Evolutionary conservation across 2,888 invertebrate species (phyloP).

Genomic region (Chesias legatella): DNA sequence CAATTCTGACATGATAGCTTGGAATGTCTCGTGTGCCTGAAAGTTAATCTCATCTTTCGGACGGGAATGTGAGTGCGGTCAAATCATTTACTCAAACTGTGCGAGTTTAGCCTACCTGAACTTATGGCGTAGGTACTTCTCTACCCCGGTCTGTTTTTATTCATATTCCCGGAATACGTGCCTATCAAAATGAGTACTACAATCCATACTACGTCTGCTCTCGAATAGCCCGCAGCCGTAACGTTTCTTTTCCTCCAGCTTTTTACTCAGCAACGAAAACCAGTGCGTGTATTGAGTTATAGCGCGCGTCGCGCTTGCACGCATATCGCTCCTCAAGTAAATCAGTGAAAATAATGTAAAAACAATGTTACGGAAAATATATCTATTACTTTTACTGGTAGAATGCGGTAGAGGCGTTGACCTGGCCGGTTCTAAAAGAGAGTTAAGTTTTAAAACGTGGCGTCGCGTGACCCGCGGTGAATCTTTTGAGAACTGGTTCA

Average conservation of each 20-base stretch:
- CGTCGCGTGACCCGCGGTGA: conserved; percentile 46
- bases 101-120: too few relatives aligned
- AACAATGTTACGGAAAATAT: conserved; percentile 37
- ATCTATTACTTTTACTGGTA: conserved; percentile 25
- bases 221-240: conserved; percentile 4
- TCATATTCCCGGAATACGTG: too few relatives aligned
- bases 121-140: too few relatives aligned
- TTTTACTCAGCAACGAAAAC: conserved; percentile 10
- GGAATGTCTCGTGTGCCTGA: too few relatives aligned
- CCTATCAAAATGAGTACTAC: too few relatives aligned
- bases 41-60: too few relatives aligned
- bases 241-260: conserved; percentile 14
- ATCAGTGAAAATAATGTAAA: conserved; percentile 32
- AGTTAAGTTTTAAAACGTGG: conserved; percentile 32
- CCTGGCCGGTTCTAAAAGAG: conserved; percentile 41
- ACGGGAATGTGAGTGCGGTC: too few relatives aligned
- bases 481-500: conserved; percentile 61
- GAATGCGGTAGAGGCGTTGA: conserved; percentile 33
- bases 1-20: too few relatives aligned
- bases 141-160: too few relatives aligned
- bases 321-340: conserved; percentile 12
- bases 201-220: not conserved
- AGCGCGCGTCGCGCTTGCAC: conserved; percentile 17
- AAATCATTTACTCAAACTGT: too few relatives aligned
- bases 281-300: conserved; percentile 13